Evolutionary conservation across 2,888 invertebrate species (phyloP).

Genomic region (Noctua pronuba): DNA sequence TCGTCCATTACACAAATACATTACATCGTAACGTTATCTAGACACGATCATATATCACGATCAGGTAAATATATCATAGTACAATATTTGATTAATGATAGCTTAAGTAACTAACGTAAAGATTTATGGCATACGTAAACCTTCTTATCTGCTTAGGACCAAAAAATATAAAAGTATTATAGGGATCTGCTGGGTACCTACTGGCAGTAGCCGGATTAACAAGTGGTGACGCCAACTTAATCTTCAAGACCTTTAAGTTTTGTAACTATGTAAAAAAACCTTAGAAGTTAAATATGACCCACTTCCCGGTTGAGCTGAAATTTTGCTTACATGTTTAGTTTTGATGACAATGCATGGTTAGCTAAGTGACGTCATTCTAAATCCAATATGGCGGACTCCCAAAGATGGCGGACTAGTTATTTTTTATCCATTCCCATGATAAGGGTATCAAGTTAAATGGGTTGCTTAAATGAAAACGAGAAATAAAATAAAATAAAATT

Average conservation of each 20-base stretch:
- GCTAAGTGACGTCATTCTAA: not conserved
- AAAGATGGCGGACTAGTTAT: not conserved
- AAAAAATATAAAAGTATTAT: conserved; percentile 14
- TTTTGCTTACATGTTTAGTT: not conserved
- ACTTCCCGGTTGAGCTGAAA: not conserved
- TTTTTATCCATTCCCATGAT: no score
- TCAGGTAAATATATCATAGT: conserved; percentile 26
- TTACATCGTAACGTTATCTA: conserved; percentile 22
- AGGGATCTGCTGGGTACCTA: not conserved
- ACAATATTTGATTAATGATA: conserved; percentile 53
- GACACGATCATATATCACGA: conserved; percentile 35
- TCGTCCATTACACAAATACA: not conserved
- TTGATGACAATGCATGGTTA: not conserved
- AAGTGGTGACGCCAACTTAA: not conserved
- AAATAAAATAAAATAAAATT: no score
- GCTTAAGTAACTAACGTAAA: conserved; percentile 22
- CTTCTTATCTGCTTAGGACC: conserved; percentile 38
- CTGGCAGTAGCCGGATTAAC: not conserved
- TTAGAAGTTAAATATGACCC: not conserved
- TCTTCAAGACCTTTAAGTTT: not conserved
- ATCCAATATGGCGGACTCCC: not conserved
- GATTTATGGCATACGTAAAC: conserved; percentile 47
- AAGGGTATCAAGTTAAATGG: no score
- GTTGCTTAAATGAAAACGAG: no score
- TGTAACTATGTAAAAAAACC: not conserved